phyloP scores from a whole-genome alignment of 2,797 vertebrate species.

The Pterois miles region DNA sequence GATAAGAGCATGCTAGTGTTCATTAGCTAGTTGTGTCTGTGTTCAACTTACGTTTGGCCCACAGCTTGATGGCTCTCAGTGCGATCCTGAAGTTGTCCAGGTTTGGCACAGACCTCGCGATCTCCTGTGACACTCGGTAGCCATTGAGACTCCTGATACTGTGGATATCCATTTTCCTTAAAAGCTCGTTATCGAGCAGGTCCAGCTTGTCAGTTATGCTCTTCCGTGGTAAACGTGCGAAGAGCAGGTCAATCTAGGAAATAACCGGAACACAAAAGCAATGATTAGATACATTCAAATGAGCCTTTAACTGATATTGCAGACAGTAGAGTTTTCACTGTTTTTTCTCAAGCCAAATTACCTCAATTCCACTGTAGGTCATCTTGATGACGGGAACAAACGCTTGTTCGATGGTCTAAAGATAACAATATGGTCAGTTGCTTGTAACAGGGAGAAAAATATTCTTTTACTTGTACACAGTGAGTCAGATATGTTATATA shows the following conservation, averaged over 20 bases:
- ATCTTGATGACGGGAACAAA: conserved; percentile 94
- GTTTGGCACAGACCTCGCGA: conserved; percentile 91
- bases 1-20: not conserved
- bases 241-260: conserved; percentile 91
- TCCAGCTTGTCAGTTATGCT: conserved; percentile 90
- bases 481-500: not conserved
- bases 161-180: conserved; percentile 89
- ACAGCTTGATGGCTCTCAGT: conserved; percentile 92
- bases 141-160: conserved; percentile 93
- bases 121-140: conserved; percentile 93
- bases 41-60: conserved; percentile 92
- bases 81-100: conserved; percentile 91
- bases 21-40: not conserved
- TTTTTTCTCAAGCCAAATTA: conserved; percentile 58
- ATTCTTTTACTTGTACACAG: not conserved
- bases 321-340: not conserved
- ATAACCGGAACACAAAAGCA: not conserved
- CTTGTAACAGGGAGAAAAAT: not conserved
- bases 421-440: conserved; percentile 6
- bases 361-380: conserved; percentile 91
- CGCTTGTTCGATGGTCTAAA: conserved; percentile 89
- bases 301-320: not conserved
- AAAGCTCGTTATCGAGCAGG: conserved; percentile 87
- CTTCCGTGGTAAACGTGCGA: conserved; percentile 88
- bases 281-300: not conserved